A percentile compares a stretch with the other conserved stretches of the same genome.
Evolutionary conservation across 1,140 invertebrate genomes (phyloP).

Genomic region (Drosophila repletoides): DNA sequence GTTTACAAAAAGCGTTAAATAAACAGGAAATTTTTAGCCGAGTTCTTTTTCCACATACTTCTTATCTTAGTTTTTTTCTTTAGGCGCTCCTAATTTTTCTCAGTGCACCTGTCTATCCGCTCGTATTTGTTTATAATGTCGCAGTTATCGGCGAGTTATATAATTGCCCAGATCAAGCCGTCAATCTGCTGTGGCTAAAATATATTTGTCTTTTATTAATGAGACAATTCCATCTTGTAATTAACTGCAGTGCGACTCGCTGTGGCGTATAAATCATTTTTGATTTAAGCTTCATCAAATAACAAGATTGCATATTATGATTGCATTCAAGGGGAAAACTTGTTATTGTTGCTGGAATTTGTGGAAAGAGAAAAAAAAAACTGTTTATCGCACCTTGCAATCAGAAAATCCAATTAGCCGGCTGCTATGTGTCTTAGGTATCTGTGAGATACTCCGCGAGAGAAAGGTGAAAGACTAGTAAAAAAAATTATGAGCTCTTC

Average conservation of each 20-base stretch:
- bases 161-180: conserved; percentile 17
- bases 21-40: too few relatives aligned
- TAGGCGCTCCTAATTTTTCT: too few relatives aligned
- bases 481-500: too few relatives aligned
- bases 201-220: conserved; percentile 55
- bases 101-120: too few relatives aligned
- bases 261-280: conserved; percentile 59
- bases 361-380: not conserved
- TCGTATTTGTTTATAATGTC: not conserved
- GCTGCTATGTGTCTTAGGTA: not conserved
- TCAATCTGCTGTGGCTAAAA: conserved; percentile 26
- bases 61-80: too few relatives aligned
- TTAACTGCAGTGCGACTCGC: conserved; percentile 50
- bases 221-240: conserved; percentile 61
- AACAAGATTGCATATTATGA: conserved; percentile 71
- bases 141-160: not conserved
- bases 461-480: not conserved
- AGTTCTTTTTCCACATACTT: too few relatives aligned
- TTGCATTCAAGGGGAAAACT: conserved; percentile 42
- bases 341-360: conserved; percentile 25
- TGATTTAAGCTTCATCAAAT: conserved; percentile 73
- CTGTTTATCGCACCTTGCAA: conserved; percentile 20
- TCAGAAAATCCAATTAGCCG: conserved; percentile 36
- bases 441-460: not conserved
- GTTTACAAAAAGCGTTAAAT: too few relatives aligned